A percentile compares a stretch with the other conserved stretches of the same genome.
These are phyloP conservation scores for Orchesellides sinensis DNA, from an alignment of 2,888 invertebrate species.

Conservation along the genomic window DNA sequence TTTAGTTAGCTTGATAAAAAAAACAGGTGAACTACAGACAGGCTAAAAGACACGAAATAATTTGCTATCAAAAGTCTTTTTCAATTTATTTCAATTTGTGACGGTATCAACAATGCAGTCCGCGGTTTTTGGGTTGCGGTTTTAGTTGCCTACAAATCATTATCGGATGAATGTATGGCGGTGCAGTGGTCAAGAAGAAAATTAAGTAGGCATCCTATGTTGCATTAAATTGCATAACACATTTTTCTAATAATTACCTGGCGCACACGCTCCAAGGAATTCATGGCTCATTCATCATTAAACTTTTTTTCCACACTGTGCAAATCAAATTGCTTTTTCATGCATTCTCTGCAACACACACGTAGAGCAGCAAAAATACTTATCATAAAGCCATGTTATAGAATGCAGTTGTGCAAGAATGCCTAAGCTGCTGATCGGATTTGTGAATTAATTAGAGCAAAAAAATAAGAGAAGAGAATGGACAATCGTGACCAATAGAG, in stretches of 20 bases:
- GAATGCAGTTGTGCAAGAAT: background rate
- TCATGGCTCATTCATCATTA: conserved; percentile 22
- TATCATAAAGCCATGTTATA: too few relatives aligned
- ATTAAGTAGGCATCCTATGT: too few relatives aligned
- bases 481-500: conserved; percentile 15
- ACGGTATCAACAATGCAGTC: background rate
- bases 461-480: background rate
- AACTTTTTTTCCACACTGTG: background rate
- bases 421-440: background rate
- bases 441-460: conserved; percentile 44
- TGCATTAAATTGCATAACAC: background rate
- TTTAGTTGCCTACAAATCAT: background rate
- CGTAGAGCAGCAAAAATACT: background rate
- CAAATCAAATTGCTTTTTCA: background rate
- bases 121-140: background rate
- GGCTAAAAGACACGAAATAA: too few relatives aligned
- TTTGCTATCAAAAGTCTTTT: too few relatives aligned
- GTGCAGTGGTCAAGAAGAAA: background rate
- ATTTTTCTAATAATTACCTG: background rate
- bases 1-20: too few relatives aligned
- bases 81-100: background rate
- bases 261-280: conserved; percentile 6
- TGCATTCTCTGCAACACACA: background rate
- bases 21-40: too few relatives aligned
- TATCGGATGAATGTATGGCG: too few relatives aligned